Evolutionary conservation across 2,797 vertebrate species (phyloP), one percentile per base, ranked within the genome.

Genomic region (Cirrhinus molitorella): DNA sequence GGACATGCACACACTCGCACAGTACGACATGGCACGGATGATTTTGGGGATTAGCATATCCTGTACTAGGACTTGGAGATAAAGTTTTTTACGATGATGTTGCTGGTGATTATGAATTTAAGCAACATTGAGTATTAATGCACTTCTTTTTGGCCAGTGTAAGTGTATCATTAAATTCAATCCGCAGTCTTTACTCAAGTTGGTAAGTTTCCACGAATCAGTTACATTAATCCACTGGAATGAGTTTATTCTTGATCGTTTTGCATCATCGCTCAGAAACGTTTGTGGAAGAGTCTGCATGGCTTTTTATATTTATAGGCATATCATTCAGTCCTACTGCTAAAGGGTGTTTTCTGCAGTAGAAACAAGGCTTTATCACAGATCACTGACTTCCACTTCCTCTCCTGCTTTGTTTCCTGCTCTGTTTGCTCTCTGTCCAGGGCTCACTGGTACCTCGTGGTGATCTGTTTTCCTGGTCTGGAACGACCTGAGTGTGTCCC

Each of bases 381-480:
- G 59, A 55, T 49, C 65, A 37, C 28, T 72, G 45, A 78, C 28
- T 66, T 59, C 51, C 57, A 43, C 53, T 43, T 25, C 59, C 63
- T 73, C 21, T 66, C 1, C 71, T 57, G 51, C 23, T 73, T 10
- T 59, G 49, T 49, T 79, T 66, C 1, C 71, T 57, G 51, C 23
- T 73, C 14, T 59, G 49, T 49, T 79, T 73, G 2, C 37, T 68
- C 19, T 37, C 70, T 55, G 2, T 53, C 23, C 91, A 99, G 98
- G 87, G 95, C 96, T 88, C 98, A 99, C 90, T 99, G 98, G 98
- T 99, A 95, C 90, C 94, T 99, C 85, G 97, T 96, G 87, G 94
- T 99, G 85, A 96, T 99, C 84, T 99, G 98, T 91, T 99, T 99
- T 83, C 97, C 98, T 0, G 96, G 96, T 89, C 91, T 98, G 90